Evolutionary conservation across 2,113 vertebrate species (phyloP).

Genomic region (Riparia riparia): DNA sequence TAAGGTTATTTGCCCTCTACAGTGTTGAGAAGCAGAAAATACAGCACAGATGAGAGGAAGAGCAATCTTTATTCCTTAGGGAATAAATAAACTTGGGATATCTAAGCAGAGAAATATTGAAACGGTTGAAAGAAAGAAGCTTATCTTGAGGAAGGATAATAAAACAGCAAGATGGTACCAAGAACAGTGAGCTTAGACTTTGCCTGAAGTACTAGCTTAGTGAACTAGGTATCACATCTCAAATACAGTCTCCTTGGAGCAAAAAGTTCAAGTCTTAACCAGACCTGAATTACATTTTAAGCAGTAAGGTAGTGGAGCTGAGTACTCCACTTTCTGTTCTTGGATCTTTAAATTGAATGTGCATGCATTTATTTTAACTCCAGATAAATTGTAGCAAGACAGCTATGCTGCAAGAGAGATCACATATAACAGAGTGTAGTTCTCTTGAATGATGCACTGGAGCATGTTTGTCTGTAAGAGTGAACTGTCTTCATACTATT

Average conservation of each 20-base stretch:
- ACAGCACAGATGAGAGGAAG: constrained; percentile 3
- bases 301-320: not conserved
- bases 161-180: constrained; percentile 60
- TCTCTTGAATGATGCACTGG: not conserved
- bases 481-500: not conserved
- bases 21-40: constrained; percentile 5
- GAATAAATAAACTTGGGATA: constrained; percentile 53
- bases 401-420: not conserved
- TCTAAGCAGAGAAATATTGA: constrained; percentile 44
- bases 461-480: not conserved
- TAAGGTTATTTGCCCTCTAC: constrained; percentile 20
- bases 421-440: not conserved
- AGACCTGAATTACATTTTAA: constrained; percentile 5
- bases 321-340: not conserved
- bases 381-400: not conserved
- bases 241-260: constrained; percentile 39
- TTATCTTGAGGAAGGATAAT: constrained; percentile 63
- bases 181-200: constrained; percentile 53
- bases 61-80: constrained; percentile 31
- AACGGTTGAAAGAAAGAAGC: constrained; percentile 43
- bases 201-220: constrained; percentile 61
- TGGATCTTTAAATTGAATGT: not conserved
- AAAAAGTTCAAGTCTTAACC: constrained; percentile 20
- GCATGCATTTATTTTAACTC: not conserved
- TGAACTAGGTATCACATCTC: constrained; percentile 27